These are phyloP conservation scores for Oncorhynchus gorbuscha DNA, from an alignment of 2,113 vertebrate species.

Conservation along the genomic window DNA sequence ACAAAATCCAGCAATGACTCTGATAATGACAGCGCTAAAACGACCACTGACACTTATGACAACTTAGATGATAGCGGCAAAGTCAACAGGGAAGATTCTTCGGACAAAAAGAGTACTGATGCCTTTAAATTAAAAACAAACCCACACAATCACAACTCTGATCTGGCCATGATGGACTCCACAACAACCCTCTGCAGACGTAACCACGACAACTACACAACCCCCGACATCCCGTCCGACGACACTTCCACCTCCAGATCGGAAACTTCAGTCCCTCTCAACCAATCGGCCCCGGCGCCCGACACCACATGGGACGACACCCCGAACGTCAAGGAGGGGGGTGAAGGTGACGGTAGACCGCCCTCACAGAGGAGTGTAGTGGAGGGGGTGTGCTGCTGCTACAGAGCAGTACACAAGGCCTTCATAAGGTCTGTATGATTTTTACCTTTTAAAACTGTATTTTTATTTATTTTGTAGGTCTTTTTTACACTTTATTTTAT, in stretches of 20 bases:
- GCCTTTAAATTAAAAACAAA: background rate
- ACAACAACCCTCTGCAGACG: background rate
- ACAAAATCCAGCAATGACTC: background rate
- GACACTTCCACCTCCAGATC: background rate
- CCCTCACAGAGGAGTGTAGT: slow-evolving; percentile 47
- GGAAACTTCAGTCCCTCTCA: slow-evolving; percentile 52
- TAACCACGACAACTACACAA: background rate
- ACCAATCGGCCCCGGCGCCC: slow-evolving; percentile 36
- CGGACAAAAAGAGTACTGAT: background rate
- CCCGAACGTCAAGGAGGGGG: slow-evolving; percentile 2
- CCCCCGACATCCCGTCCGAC: background rate
- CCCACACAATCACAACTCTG: accelerated
- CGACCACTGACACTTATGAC: background rate
- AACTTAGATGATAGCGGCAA: background rate
- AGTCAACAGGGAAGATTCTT: background rate
- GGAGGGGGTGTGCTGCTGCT: slow-evolving; percentile 63
- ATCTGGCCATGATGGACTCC: background rate
- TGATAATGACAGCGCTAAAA: background rate
- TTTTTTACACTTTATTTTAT: too few relatives aligned
- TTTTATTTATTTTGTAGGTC: too few relatives aligned
- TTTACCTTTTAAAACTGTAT: too few relatives aligned
- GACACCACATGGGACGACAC: background rate
- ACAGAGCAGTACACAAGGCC: slow-evolving; percentile 48
- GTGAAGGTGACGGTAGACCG: slow-evolving; percentile 21
- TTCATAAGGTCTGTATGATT: slow-evolving; percentile 31